A percentile compares a stretch with the other conserved stretches of the same genome.
Conservation (phyloP, 2,113 vertebrate species). For the Solenodon paradoxus region DNA sequence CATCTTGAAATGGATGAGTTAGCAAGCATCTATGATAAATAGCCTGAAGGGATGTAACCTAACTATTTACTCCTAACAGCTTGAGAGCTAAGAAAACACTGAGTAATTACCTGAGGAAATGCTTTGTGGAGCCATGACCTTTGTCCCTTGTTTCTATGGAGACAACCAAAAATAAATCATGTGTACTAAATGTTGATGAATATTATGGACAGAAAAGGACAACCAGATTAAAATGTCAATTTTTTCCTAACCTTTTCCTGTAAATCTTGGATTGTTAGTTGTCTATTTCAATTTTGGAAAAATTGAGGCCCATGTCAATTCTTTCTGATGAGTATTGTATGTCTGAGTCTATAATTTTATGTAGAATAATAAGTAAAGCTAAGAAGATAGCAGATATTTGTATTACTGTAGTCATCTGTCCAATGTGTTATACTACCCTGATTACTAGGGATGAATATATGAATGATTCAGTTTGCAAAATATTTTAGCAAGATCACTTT, state of each 20-base stretch:
- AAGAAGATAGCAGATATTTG: background rate
- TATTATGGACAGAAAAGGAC: background rate
- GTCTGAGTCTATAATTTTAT: background rate
- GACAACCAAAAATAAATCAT: constrained; percentile 33
- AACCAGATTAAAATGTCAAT: constrained; percentile 28
- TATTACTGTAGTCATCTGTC: background rate
- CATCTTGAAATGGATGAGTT: constrained; percentile 74
- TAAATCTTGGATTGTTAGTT: constrained; percentile 20
- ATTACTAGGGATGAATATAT: background rate
- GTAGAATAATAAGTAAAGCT: background rate
- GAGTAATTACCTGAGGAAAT: constrained; percentile 76
- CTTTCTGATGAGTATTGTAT: background rate
- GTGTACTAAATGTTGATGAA: background rate
- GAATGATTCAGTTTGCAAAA: background rate
- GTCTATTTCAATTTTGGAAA: background rate
- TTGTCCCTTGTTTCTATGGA: constrained; percentile 33
- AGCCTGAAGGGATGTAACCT: constrained; percentile 58
- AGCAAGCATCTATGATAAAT: constrained; percentile 68
- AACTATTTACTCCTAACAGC: constrained; percentile 69
- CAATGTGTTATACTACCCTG: background rate
- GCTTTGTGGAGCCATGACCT: constrained; percentile 68
- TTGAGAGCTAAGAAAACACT: constrained; percentile 74
- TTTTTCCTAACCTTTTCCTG: constrained; percentile 44
- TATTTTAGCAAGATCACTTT: background rate
- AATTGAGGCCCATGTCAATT: background rate